A percentile compares a stretch with the other conserved stretches of the same genome.
phyloP scores from a whole-genome alignment of 2,888 invertebrate genomes.

The Argyra leucocephala region DNA sequence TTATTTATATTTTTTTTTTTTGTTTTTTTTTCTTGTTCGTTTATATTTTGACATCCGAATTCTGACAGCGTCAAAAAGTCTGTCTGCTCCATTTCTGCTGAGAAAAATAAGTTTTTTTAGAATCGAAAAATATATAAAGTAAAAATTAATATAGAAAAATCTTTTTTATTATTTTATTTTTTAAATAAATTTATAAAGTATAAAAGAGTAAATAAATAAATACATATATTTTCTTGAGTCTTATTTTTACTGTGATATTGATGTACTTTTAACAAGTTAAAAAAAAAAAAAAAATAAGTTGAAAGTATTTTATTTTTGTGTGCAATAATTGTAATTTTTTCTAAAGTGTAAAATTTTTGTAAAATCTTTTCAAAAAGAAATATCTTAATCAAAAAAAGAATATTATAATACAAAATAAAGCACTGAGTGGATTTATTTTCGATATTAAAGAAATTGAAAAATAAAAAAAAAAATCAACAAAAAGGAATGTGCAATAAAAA shows the following conservation, averaged over 20 bases:
- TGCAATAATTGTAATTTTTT: background rate
- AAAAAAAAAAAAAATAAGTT: background rate
- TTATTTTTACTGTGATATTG: constrained; percentile 1
- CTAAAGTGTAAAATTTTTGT: no score
- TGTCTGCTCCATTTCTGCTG: background rate
- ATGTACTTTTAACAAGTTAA: background rate
- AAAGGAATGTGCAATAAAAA: no score
- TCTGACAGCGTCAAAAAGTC: constrained; percentile 4
- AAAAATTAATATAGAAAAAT: background rate
- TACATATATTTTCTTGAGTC: background rate
- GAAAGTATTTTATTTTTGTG: background rate
- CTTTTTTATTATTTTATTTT: constrained; percentile 4
- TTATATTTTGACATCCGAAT: background rate
- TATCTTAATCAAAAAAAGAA: background rate
- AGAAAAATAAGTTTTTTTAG: background rate
- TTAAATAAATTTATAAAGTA: background rate
- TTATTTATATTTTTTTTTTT: background rate
- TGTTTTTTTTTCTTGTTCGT: background rate
- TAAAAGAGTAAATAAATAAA: background rate
- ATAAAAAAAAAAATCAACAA: no score
- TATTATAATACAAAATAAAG: background rate
- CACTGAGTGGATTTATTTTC: background rate
- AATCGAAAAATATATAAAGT: background rate
- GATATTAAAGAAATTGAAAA: no score
- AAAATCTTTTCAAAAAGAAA: background rate